Conservation (phyloP, 1,140 invertebrate species). For the Hypothenemus hampei region DNA sequence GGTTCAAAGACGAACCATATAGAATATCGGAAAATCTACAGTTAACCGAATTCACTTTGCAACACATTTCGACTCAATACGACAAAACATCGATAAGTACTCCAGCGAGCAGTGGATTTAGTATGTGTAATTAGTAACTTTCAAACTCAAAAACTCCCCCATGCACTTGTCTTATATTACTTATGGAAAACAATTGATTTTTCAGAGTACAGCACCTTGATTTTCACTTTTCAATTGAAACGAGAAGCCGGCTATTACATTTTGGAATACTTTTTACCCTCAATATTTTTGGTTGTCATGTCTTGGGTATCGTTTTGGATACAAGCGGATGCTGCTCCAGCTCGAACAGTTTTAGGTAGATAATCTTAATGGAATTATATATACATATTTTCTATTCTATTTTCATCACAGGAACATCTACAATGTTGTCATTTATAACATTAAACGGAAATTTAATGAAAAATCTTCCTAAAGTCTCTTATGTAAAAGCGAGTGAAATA, state of each 20-base stretch:
- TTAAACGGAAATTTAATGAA: conserved; percentile 75
- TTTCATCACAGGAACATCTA: conserved; percentile 62
- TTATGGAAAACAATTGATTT: conserved; percentile 75
- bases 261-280: conserved; percentile 86
- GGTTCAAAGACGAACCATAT: conserved; percentile 70
- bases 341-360: conserved; percentile 70
- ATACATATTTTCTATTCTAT: background rate
- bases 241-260: conserved; percentile 83
- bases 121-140: background rate
- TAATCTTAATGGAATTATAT: background rate
- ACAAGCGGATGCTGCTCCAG: conserved; percentile 80
- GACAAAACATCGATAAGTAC: conserved; percentile 60
- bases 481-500: conserved; percentile 83
- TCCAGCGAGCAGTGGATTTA: conserved; percentile 37
- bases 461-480: conserved; percentile 81
- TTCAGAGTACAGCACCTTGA: conserved; percentile 73
- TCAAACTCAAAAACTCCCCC: too few species aligned
- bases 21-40: conserved; percentile 69
- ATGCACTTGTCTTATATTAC: too few species aligned
- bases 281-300: conserved; percentile 79
- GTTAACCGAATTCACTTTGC: conserved; percentile 72
- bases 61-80: conserved; percentile 64
- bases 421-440: conserved; percentile 82
- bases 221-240: conserved; percentile 69
- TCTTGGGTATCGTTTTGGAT: conserved; percentile 91